Percentiles rank a stretch among this genome's conserved stretches.
These are phyloP conservation scores for Sebastiscus tertius DNA, from an alignment of 2,797 vertebrate species.

Conservation along the genomic window DNA sequence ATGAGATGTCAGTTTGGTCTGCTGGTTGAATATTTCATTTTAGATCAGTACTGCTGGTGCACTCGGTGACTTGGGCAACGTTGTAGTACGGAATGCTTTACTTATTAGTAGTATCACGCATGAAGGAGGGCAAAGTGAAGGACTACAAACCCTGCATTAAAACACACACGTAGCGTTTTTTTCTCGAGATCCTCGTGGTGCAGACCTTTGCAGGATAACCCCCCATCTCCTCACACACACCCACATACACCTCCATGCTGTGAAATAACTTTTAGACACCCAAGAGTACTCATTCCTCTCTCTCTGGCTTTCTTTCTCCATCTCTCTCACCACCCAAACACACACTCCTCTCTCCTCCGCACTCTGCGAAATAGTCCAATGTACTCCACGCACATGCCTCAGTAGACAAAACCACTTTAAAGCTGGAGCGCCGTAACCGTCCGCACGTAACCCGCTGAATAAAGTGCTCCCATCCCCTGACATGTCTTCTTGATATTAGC, in stretches of 20 bases:
- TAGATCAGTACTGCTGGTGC: background rate
- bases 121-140: background rate
- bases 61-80: background rate
- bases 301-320: slow-evolving; percentile 22
- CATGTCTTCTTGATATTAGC: slow-evolving; percentile 79
- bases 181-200: slow-evolving; percentile 25
- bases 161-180: background rate
- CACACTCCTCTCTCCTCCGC: slow-evolving; percentile 13
- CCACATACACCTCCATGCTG: slow-evolving; percentile 45
- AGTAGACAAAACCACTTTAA: slow-evolving; percentile 72
- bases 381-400: slow-evolving; percentile 69
- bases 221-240: slow-evolving; percentile 1
- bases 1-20: slow-evolving; percentile 14
- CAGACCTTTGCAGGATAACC: slow-evolving; percentile 51
- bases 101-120: background rate
- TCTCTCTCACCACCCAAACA: slow-evolving; percentile 38
- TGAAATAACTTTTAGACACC: slow-evolving; percentile 62
- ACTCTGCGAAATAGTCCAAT: slow-evolving; percentile 60
- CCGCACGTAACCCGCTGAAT: slow-evolving; percentile 71
- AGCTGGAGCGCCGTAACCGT: slow-evolving; percentile 53
- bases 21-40: slow-evolving; percentile 19
- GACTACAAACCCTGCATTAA: slow-evolving; percentile 5
- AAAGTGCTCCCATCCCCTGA: slow-evolving; percentile 78
- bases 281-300: slow-evolving; percentile 47
- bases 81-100: background rate